These are phyloP conservation scores for Lasioglossum oenotherae DNA, from an alignment of 2,888 invertebrate species.

Conservation along the genomic window DNA sequence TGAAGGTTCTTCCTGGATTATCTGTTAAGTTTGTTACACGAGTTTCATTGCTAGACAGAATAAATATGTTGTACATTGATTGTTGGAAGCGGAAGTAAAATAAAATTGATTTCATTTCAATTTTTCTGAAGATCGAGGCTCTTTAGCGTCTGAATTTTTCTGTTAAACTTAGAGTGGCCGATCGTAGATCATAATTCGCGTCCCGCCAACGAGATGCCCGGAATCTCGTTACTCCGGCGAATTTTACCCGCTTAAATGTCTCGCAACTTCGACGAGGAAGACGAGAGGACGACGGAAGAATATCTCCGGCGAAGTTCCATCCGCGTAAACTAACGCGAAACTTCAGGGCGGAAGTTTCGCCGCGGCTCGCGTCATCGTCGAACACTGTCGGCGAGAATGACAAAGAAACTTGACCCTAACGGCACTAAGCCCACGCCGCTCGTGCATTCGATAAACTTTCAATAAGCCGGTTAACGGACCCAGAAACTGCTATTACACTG, in stretches of 20 bases:
- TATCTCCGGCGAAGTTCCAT: slow-evolving; percentile 39
- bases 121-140: background rate
- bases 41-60: too few species aligned
- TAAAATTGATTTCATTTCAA: background rate
- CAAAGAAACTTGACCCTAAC: slow-evolving; percentile 26
- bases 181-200: slow-evolving; percentile 3
- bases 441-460: slow-evolving; percentile 38
- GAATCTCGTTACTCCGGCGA: background rate
- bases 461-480: slow-evolving; percentile 21
- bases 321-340: slow-evolving; percentile 33
- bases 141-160: background rate
- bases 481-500: background rate
- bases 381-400: background rate
- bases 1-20: background rate
- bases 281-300: slow-evolving; percentile 3
- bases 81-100: too few species aligned
- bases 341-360: slow-evolving; percentile 26
- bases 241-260: background rate
- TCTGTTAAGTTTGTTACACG: too few species aligned
- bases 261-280: slow-evolving; percentile 19
- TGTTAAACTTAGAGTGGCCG: background rate
- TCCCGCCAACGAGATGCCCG: background rate
- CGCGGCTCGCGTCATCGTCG: background rate
- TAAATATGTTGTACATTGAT: too few species aligned
- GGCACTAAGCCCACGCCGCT: background rate